These are phyloP conservation scores for Clivina fossor DNA, from an alignment of 2,888 invertebrate genomes.

Conservation along the genomic window DNA sequence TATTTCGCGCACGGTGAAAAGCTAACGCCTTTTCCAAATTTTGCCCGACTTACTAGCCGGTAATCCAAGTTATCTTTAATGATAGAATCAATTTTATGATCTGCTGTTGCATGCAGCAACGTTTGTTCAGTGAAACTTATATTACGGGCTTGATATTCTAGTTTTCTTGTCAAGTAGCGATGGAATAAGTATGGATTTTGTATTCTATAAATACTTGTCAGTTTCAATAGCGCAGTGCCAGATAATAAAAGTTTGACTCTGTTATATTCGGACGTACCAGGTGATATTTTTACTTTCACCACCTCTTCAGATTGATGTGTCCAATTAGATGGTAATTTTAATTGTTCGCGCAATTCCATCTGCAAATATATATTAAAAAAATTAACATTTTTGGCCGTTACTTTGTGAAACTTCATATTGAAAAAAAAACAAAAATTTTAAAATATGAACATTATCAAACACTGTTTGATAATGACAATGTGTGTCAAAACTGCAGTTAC, in stretches of 20 bases:
- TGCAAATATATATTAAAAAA: not conserved
- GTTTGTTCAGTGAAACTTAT: conserved; percentile 19
- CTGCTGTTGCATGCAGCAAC: conserved; percentile 45
- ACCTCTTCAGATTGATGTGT: conserved; percentile 6
- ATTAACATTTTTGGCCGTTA: no score
- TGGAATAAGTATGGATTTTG: conserved; percentile 45
- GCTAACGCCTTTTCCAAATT: conserved; percentile 47
- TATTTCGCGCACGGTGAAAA: conserved; percentile 44
- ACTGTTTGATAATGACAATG: no score
- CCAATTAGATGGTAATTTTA: conserved; percentile 9
- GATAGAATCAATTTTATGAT: conserved; percentile 43
- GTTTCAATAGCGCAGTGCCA: not conserved
- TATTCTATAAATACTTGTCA: conserved; percentile 40
- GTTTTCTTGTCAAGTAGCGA: conserved; percentile 42
- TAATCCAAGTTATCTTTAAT: conserved; percentile 46
- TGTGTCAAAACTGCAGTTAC: no score
- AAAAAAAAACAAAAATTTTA: no score
- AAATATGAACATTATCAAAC: no score
- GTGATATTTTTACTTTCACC: conserved; percentile 4
- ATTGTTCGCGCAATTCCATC: conserved; percentile 1
- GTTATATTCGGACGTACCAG: not conserved
- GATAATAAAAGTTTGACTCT: not conserved
- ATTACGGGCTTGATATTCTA: conserved; percentile 43
- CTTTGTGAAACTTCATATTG: no score
- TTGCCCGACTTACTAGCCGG: conserved; percentile 41